Percentiles rank a stretch among this genome's conserved stretches.
Evolutionary conservation across 2,888 invertebrate species (phyloP).

Genomic region (Drosophila seclusa): DNA sequence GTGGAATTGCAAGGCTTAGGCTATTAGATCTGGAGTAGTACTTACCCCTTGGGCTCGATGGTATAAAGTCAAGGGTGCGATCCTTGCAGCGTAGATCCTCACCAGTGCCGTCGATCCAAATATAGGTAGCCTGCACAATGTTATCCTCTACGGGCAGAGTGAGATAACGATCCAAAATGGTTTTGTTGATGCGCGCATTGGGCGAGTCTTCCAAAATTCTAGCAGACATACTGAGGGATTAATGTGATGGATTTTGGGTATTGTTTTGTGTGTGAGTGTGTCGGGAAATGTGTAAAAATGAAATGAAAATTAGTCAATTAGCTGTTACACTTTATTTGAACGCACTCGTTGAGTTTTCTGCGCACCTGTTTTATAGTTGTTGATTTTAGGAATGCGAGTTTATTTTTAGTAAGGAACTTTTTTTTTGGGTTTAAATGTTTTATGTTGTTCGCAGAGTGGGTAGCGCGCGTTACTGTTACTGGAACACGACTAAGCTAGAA

Average conservation of each 20-base stretch:
- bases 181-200: slow-evolving; percentile 92
- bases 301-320: slow-evolving; percentile 30
- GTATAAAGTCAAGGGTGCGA: slow-evolving; percentile 93
- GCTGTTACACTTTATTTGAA: slow-evolving; percentile 1
- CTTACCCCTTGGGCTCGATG: slow-evolving; percentile 90
- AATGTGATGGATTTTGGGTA: slow-evolving; percentile 4
- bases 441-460: slow-evolving; percentile 26
- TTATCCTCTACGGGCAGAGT: slow-evolving; percentile 92
- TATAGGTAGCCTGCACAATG: slow-evolving; percentile 93
- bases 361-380: slow-evolving; percentile 46
- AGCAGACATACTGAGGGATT: slow-evolving; percentile 77
- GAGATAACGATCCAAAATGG: slow-evolving; percentile 90
- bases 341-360: slow-evolving; percentile 6
- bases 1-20: neutral
- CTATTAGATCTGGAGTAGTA: neutral
- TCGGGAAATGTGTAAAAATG: slow-evolving; percentile 17
- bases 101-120: slow-evolving; percentile 98
- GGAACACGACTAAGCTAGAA: slow-evolving; percentile 84
- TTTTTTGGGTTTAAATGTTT: neutral
- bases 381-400: neutral
- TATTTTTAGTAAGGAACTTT: slow-evolving; percentile 2
- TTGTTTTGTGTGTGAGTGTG: neutral
- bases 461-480: slow-evolving; percentile 82
- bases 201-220: slow-evolving; percentile 90
- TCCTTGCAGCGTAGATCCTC: slow-evolving; percentile 95